These are phyloP conservation scores for Nysson spinosus DNA, from an alignment of 2,888 invertebrate species.

Conservation along the genomic window DNA sequence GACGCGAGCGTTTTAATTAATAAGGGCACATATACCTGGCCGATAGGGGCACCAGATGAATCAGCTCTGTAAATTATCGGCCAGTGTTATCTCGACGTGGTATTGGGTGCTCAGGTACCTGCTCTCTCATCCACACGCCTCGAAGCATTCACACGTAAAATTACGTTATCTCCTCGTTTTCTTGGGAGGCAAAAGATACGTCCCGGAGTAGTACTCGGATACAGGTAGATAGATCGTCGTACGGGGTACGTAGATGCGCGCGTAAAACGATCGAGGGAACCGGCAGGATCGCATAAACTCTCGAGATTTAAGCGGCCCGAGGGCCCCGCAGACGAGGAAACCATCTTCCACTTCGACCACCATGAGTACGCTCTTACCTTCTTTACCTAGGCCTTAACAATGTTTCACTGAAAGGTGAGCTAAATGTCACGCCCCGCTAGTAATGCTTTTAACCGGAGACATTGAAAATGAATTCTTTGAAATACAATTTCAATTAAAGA, in stretches of 20 bases:
- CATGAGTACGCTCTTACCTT: conserved; percentile 48
- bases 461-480: conserved; percentile 45
- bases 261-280: conserved; percentile 61
- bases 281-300: conserved; percentile 62
- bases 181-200: conserved; percentile 63
- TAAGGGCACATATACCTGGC: conserved; percentile 49
- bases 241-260: conserved; percentile 55
- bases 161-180: conserved; percentile 72
- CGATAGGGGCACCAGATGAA: conserved; percentile 57
- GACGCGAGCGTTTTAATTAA: conserved; percentile 53
- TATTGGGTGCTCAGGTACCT: conserved; percentile 70
- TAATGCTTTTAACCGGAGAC: conserved; percentile 39
- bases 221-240: conserved; percentile 63
- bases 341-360: conserved; percentile 56
- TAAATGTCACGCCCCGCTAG: conserved; percentile 34
- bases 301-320: conserved; percentile 57
- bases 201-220: conserved; percentile 54
- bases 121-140: conserved; percentile 62
- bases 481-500: conserved; percentile 40
- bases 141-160: conserved; percentile 72
- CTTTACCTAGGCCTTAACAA: conserved; percentile 26
- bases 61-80: conserved; percentile 73
- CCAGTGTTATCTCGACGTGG: conserved; percentile 67
- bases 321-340: conserved; percentile 57
- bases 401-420: conserved; percentile 39